Evolutionary conservation across 1,140 invertebrate species (phyloP), one percentile per base, ranked within the genome.

Genomic region (Lasioglossum albipes): DNA sequence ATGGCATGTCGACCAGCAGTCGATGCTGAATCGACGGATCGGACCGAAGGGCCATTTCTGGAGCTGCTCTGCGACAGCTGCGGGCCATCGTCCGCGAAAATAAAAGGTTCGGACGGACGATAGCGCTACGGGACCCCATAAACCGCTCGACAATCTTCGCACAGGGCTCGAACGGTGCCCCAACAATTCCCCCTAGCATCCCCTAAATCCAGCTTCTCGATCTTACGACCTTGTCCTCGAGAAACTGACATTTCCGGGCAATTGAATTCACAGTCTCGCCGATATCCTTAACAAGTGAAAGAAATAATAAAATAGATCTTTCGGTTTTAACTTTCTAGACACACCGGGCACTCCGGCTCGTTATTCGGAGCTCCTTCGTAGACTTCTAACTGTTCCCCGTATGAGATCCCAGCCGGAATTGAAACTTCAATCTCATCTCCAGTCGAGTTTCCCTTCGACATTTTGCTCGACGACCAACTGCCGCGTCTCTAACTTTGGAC

Each of bases 11-110:
- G 75, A 42, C 59, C 71, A 72, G 70, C 70, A 66, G 70, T 76
- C 78, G 70, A 45, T 73, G 75, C 71, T 73, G 84, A 75, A 86
- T 86, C 75, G 79, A 79, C 83, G 73, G 57, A 84, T 81, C 75
- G 54, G 20, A 61, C 20, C 66, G 74, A 84, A 68, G 77, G 54
- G 69, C 82, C 61, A 84, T 84, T 41, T 69, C 22, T 61, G 10
- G 36, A 45, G n/a, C 65, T 54, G 61, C 13, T 61, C 62, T 64
- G 83, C 71, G 79, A 86, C 83, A 86, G 79, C 84, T 86, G 84
- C 57, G 71, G 61, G 45, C 83, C 66, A 86, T 86, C 75, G 83
- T 66, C 71, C 61, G 67, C 52, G 84, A 79, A 79, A 86, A 86
- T 86, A 86, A 86, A 84, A 86, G 59, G 65, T 68, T 82, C 71